Conservation (phyloP, 2,797 vertebrate genomes). For the Microctenopoma stevenorrisi region DNA sequence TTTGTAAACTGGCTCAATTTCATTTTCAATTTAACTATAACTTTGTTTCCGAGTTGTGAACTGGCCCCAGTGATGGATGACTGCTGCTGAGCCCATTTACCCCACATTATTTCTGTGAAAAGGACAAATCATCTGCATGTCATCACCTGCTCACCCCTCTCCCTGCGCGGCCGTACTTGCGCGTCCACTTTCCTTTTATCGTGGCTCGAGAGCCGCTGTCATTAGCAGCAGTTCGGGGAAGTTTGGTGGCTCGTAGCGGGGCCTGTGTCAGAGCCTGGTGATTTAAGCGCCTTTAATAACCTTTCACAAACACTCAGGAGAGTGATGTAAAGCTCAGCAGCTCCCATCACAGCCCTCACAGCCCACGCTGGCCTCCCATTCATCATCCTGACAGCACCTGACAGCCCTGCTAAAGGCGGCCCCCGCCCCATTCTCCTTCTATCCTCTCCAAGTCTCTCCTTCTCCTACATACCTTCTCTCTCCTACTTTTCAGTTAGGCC, state of each 20-base stretch:
- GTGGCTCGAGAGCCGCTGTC: slow-evolving; percentile 20
- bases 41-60: slow-evolving; percentile 28
- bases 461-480: slow-evolving; percentile 44
- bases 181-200: slow-evolving; percentile 19
- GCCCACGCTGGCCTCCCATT: slow-evolving; percentile 76
- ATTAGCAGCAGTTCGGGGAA: slow-evolving; percentile 45
- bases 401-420: slow-evolving; percentile 61
- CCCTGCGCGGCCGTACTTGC: slow-evolving; percentile 13
- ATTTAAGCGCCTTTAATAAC: slow-evolving; percentile 85
- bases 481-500: slow-evolving; percentile 50
- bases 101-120: slow-evolving; percentile 58
- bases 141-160: slow-evolving; percentile 42
- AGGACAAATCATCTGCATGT: slow-evolving; percentile 51
- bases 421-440: slow-evolving; percentile 43
- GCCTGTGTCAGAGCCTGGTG: slow-evolving; percentile 57
- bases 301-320: slow-evolving; percentile 84
- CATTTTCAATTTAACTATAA: slow-evolving; percentile 28
- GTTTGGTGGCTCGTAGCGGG: slow-evolving; percentile 52
- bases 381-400: slow-evolving; percentile 79
- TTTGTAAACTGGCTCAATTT: slow-evolving; percentile 1
- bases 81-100: slow-evolving; percentile 63
- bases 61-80: slow-evolving; percentile 64
- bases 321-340: slow-evolving; percentile 77
- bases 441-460: slow-evolving; percentile 50
- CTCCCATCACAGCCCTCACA: slow-evolving; percentile 76